Evolutionary conservation across 2,888 invertebrate species (phyloP).

Genomic region (Apodemia hepburni): DNA sequence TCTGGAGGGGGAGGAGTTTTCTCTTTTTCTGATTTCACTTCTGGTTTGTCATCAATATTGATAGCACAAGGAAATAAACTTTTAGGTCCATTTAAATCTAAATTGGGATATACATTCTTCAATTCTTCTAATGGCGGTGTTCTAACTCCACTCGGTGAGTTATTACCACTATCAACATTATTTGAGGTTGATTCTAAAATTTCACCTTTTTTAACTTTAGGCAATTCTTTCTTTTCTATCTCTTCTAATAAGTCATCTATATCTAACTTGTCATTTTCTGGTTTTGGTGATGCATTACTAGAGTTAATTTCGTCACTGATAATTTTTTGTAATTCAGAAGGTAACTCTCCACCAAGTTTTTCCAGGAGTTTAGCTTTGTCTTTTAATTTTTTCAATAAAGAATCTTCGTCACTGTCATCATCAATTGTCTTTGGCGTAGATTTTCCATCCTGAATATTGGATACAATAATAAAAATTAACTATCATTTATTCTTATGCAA

Average conservation of each 20-base stretch:
- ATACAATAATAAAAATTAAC: background rate
- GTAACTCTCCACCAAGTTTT: slow-evolving; percentile 75
- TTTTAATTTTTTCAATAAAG: slow-evolving; percentile 59
- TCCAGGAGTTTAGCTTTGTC: slow-evolving; percentile 74
- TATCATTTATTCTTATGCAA: background rate
- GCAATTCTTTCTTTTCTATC: slow-evolving; percentile 65
- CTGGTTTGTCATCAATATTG: slow-evolving; percentile 39
- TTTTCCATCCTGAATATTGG: slow-evolving; percentile 24
- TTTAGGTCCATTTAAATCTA: slow-evolving; percentile 38
- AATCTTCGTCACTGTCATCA: slow-evolving; percentile 60
- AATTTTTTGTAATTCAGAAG: slow-evolving; percentile 67
- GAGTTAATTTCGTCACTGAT: slow-evolving; percentile 55
- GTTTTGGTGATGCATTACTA: slow-evolving; percentile 43
- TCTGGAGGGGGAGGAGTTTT: slow-evolving; percentile 20
- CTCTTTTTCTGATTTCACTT: slow-evolving; percentile 31
- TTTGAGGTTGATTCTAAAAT: slow-evolving; percentile 36
- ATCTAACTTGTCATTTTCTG: slow-evolving; percentile 39
- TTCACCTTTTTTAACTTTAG: slow-evolving; percentile 47
- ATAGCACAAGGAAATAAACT: slow-evolving; percentile 41
- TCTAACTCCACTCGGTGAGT: slow-evolving; percentile 43
- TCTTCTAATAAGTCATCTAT: slow-evolving; percentile 65
- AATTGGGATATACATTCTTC: slow-evolving; percentile 44
- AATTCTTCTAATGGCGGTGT: slow-evolving; percentile 44
- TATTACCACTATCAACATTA: slow-evolving; percentile 37
- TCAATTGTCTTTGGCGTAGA: slow-evolving; percentile 37